Evolutionary conservation across 2,888 invertebrate genomes (phyloP).

Genomic region (Dynastes grantii): DNA sequence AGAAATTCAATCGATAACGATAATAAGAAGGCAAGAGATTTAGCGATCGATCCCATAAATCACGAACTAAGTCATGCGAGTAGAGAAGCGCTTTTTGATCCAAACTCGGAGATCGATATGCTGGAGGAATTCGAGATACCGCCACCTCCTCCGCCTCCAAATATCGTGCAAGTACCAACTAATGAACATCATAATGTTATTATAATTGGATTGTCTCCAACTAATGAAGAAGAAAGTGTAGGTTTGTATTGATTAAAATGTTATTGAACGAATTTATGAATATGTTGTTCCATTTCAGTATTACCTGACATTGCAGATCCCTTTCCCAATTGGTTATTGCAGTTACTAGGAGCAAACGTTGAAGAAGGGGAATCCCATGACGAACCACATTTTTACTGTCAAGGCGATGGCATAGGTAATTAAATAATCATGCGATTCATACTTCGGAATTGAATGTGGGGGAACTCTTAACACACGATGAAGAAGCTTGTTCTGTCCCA

Average conservation of each 20-base stretch:
- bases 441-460: no score
- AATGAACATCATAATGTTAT: conserved; percentile 46
- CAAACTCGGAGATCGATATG: conserved; percentile 66
- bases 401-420: conserved; percentile 69
- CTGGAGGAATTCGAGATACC: conserved; percentile 65
- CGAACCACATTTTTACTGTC: conserved; percentile 69
- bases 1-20: conserved; percentile 4
- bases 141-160: conserved; percentile 29
- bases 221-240: conserved; percentile 52
- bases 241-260: conserved; percentile 44
- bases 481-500: neutral
- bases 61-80: conserved; percentile 63
- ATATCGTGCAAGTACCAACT: neutral
- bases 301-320: conserved; percentile 57
- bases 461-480: no score
- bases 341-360: conserved; percentile 62
- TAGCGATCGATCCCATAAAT: neutral
- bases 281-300: conserved; percentile 31
- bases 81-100: conserved; percentile 67
- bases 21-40: conserved; percentile 26
- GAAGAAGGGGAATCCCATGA: conserved; percentile 59
- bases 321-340: conserved; percentile 68
- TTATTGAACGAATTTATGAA: neutral
- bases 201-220: conserved; percentile 41
- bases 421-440: neutral